phyloP scores from a whole-genome alignment of 2,888 invertebrate genomes.

The Chydorus sphaericus region DNA sequence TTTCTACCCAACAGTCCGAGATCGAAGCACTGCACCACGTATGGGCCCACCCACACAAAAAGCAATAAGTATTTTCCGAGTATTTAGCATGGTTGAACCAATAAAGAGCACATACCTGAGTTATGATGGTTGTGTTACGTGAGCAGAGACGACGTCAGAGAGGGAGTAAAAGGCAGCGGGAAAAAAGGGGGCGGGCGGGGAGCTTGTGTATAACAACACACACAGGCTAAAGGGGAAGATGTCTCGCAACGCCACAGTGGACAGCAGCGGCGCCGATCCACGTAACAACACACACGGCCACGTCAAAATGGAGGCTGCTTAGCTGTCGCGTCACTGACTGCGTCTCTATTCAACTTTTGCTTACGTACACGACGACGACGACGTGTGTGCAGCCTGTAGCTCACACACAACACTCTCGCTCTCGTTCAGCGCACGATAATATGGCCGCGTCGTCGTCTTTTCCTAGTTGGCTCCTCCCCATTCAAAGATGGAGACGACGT shows the following conservation, averaged over 20 bases:
- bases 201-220: background rate
- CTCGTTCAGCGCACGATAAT: background rate
- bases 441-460: background rate
- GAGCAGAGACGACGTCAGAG: slow-evolving; percentile 1
- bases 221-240: background rate
- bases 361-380: slow-evolving; percentile 3
- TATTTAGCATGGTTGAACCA: too few relatives aligned
- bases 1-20: too few relatives aligned
- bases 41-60: too few relatives aligned
- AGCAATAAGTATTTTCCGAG: too few relatives aligned
- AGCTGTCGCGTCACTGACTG: slow-evolving; percentile 5
- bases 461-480: background rate
- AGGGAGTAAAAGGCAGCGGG: too few relatives aligned
- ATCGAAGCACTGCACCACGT: too few relatives aligned
- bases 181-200: slow-evolving; percentile 1
- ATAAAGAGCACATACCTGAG: too few relatives aligned
- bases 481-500: too few relatives aligned
- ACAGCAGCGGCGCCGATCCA: slow-evolving; percentile 9
- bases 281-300: slow-evolving; percentile 7
- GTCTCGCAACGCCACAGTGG: background rate
- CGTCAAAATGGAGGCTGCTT: slow-evolving; percentile 12
- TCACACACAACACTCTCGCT: too few relatives aligned
- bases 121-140: too few relatives aligned
- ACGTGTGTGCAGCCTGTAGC: slow-evolving; percentile 2
- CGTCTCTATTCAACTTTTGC: slow-evolving; percentile 3